These are phyloP conservation scores for Bovichtus diacanthus DNA, from an alignment of 2,797 vertebrate species.

Conservation along the genomic window DNA sequence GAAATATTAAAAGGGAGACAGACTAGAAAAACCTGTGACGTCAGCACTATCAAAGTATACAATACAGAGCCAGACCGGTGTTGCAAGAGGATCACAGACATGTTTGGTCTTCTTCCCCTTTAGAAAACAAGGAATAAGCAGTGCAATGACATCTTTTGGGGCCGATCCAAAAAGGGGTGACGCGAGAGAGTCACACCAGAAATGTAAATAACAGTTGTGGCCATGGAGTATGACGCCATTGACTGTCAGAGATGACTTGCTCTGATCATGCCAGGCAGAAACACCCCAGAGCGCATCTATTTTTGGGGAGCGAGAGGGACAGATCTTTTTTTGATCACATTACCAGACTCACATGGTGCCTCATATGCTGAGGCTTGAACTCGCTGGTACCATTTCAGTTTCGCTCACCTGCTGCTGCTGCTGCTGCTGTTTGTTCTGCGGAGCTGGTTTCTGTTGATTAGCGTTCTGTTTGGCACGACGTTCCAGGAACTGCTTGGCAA, in stretches of 20 bases:
- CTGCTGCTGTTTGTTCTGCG: constrained; percentile 87
- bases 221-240: not conserved
- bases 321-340: not conserved
- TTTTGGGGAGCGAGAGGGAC: not conserved
- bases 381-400: not conserved
- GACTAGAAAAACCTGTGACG: not conserved
- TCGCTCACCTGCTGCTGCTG: constrained; percentile 84
- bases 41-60: not conserved
- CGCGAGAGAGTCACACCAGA: not conserved
- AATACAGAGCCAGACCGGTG: not conserved
- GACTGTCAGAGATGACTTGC: not conserved
- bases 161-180: constrained; percentile 14
- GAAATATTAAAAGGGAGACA: not conserved
- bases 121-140: not conserved
- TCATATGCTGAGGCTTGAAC: not conserved
- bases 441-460: constrained; percentile 90
- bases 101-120: not conserved
- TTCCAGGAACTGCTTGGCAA: constrained; percentile 99
- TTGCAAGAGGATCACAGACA: not conserved
- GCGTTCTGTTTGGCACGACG: constrained; percentile 99
- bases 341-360: not conserved
- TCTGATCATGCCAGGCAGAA: not conserved
- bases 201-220: constrained; percentile 8
- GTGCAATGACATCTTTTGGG: constrained; percentile 4
- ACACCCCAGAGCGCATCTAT: not conserved